phyloP scores from a whole-genome alignment of 2,113 vertebrate species.

The Cyrtonyx montezumae region DNA sequence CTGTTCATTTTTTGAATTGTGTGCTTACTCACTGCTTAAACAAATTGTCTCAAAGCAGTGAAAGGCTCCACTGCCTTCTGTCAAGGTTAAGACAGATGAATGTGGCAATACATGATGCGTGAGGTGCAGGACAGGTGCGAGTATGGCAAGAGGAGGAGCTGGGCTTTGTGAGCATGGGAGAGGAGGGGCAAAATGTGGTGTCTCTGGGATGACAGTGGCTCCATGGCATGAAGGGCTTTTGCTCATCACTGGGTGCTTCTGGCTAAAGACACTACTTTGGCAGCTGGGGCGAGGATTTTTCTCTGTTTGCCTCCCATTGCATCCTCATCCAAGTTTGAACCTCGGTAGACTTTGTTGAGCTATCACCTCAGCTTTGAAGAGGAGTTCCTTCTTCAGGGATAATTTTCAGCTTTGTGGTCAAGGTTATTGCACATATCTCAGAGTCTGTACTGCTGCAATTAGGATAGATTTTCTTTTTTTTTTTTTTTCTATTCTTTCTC shows the following conservation, averaged over 20 bases:
- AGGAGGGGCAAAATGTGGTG: neutral
- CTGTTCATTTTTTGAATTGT: neutral
- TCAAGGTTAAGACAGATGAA: neutral
- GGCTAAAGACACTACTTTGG: neutral
- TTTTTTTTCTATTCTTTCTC: neutral
- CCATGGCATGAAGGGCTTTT: neutral
- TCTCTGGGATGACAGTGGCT: neutral
- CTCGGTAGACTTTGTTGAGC: neutral
- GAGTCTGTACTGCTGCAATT: neutral
- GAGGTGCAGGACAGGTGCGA: neutral
- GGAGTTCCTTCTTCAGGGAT: neutral
- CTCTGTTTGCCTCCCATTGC: neutral
- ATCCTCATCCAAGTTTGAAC: neutral
- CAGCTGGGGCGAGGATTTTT: neutral
- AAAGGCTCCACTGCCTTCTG: neutral
- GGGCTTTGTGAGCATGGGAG: neutral
- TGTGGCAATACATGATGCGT: fast-evolving
- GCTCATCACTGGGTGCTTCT: neutral
- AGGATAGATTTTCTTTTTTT: neutral
- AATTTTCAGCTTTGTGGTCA: neutral
- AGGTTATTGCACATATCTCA: neutral
- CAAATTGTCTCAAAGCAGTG: neutral
- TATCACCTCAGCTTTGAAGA: neutral
- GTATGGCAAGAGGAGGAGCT: neutral
- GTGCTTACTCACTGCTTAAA: neutral